Evolutionary conservation across 2,113 vertebrate species (phyloP), one percentile per base, ranked within the genome.

Genomic region (Sialia sialis): DNA sequence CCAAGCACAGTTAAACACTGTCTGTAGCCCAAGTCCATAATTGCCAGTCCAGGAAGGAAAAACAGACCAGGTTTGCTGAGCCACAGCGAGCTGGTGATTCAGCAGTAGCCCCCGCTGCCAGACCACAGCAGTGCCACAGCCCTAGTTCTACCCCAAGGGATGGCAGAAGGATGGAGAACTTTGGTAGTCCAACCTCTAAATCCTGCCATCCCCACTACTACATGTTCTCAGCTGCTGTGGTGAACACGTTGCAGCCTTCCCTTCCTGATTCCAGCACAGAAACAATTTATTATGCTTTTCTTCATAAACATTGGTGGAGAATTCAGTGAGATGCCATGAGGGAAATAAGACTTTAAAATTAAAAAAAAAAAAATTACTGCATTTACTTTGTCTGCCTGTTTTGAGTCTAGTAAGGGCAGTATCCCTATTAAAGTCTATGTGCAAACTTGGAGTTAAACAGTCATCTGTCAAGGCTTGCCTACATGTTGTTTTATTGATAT

Each of bases 121-220:
- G 64, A 54, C 14, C 34, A 59, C 32, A 54, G 46, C 69, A 52
- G 48, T 67, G 26, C 73, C n/a, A 15, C 43, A 34, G 44, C 32
- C 30, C 43, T 44, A 67, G 64, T 23, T 26, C 38, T 3, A 1
- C 38, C 27, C 64, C 49, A 6, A 55, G 38, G 44, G 41, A 16
- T 0, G 11, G 10, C 68, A 72, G 54, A 17, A 51, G 49, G 18
- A 39, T 27, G 23, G 46, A 34, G 54, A 91, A 55, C 11, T 2
- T 16, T 0, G 0, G 9, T 7, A 30, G 5, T 5, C 19, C 0
- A 1, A 1, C 7, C 2, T 3, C n/a, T 20, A 5, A 44, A 54
- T 26, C 39, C 86, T 51, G 26, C 34, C n/a, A 46, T 67, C 20
- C 43, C 34, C 44, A 23, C 8, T 26, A 36, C 58, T 39, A 18